Conservation (phyloP, 2,888 invertebrate species). For the Argyra leucocephala region DNA sequence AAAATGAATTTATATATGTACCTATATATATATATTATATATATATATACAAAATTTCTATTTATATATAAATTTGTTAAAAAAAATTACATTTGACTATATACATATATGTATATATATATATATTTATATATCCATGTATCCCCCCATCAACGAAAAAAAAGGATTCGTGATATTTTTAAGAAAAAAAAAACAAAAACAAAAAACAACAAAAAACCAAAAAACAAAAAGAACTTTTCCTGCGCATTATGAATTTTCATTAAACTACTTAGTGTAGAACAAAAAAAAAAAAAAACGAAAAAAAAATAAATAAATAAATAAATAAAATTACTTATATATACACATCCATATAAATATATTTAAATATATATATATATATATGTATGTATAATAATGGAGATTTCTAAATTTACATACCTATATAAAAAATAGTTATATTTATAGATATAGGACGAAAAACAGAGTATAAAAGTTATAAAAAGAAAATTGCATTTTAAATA, state of each 20-base stretch:
- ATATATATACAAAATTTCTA: neutral
- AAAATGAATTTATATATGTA: neutral
- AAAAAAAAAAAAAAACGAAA: neutral
- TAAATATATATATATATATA: no score
- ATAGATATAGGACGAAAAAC: no score
- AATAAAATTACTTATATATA: neutral
- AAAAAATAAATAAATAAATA: neutral
- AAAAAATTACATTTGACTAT: neutral
- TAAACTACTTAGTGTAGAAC: neutral
- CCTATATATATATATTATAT: neutral
- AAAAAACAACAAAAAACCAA: no score
- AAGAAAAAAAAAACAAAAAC: neutral
- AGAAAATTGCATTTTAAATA: no score
- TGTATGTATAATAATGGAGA: no score
- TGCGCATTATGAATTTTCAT: constrained; percentile 6
- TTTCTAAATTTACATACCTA: no score
- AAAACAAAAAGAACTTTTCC: neutral
- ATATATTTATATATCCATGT: neutral
- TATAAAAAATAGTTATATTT: no score
- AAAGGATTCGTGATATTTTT: neutral
- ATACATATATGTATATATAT: neutral
- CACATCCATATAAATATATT: no score
- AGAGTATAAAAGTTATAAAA: no score
- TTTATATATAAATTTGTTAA: neutral
- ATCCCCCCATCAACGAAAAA: neutral